Evolutionary conservation across 1,140 invertebrate species (phyloP).

Genomic region (Pseudobourletiella spinata): DNA sequence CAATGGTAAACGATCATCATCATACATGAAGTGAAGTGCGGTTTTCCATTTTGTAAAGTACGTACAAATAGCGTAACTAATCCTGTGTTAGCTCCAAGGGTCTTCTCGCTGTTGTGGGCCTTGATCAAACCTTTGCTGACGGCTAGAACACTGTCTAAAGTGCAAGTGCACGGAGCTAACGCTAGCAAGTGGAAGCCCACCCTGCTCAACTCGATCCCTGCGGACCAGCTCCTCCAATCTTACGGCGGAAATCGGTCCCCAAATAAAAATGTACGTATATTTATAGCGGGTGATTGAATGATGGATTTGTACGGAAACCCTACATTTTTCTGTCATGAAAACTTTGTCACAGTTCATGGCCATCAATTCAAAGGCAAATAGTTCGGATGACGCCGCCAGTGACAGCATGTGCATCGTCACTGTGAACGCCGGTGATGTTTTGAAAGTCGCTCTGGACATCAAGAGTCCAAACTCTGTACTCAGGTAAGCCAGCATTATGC

Average conservation of each 20-base stretch:
- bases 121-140: conserved; percentile 78
- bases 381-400: neutral
- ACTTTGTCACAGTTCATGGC: neutral
- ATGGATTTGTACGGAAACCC: neutral
- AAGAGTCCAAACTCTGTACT: conserved; percentile 20
- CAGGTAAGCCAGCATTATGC: conserved; percentile 1
- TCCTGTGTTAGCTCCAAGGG: conserved; percentile 49
- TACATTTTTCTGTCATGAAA: neutral
- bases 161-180: conserved; percentile 69
- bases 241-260: conserved; percentile 1
- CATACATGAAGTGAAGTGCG: too few relatives aligned
- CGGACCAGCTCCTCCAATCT: neutral
- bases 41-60: too few relatives aligned
- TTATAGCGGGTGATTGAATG: too few relatives aligned
- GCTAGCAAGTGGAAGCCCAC: conserved; percentile 35
- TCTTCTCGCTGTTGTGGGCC: conserved; percentile 77
- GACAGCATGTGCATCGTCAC: conserved; percentile 13
- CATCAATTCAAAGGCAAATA: neutral
- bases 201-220: neutral
- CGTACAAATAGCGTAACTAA: too few relatives aligned
- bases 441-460: conserved; percentile 16
- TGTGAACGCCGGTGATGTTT: conserved; percentile 22
- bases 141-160: conserved; percentile 80
- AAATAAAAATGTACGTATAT: neutral
- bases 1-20: neutral